A percentile compares a stretch with the other conserved stretches of the same genome.
Evolutionary conservation across 1,140 invertebrate species (phyloP).

Genomic region (Heliothis subflexa): DNA sequence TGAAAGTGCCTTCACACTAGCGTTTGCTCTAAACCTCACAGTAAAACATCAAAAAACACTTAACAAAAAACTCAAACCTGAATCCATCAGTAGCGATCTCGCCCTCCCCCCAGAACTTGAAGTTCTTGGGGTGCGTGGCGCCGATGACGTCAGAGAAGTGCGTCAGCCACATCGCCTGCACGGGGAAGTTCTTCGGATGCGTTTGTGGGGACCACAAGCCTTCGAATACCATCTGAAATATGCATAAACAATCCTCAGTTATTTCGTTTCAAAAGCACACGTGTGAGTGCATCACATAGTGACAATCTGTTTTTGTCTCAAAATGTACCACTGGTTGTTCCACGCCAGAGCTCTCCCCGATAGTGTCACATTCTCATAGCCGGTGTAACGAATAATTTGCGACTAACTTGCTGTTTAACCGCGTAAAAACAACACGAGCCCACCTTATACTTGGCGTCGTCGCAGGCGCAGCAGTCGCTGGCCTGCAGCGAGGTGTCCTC

Average conservation of each 20-base stretch:
- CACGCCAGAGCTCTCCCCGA: no score
- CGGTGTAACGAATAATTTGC: no score
- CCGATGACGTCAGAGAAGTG: conserved; percentile 99
- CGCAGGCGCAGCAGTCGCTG: conserved; percentile 94
- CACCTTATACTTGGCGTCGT: conserved; percentile 96
- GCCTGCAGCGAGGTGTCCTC: conserved; percentile 89
- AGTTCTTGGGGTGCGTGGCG: conserved; percentile 96
- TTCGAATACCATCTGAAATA: conserved; percentile 93
- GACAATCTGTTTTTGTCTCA: neutral
- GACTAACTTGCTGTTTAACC: no score
- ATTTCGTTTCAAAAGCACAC: neutral
- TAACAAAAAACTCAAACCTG: conserved; percentile 88
- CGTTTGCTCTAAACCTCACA: no score
- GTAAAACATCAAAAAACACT: no score
- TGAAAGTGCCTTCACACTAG: no score
- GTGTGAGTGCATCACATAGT: no score
- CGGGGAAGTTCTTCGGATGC: conserved; percentile 98
- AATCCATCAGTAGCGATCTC: conserved; percentile 96
- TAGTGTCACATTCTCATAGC: no score
- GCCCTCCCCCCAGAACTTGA: conserved; percentile 97
- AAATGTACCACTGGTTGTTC: neutral
- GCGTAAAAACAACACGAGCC: no score
- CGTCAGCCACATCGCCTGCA: conserved; percentile 93
- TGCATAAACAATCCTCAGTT: neutral
- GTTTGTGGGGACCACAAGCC: conserved; percentile 98